A percentile compares a stretch with the other conserved stretches of the same genome.
Conservation (phyloP, 2,113 vertebrate genomes). For the Ginglymostoma cirratum region DNA sequence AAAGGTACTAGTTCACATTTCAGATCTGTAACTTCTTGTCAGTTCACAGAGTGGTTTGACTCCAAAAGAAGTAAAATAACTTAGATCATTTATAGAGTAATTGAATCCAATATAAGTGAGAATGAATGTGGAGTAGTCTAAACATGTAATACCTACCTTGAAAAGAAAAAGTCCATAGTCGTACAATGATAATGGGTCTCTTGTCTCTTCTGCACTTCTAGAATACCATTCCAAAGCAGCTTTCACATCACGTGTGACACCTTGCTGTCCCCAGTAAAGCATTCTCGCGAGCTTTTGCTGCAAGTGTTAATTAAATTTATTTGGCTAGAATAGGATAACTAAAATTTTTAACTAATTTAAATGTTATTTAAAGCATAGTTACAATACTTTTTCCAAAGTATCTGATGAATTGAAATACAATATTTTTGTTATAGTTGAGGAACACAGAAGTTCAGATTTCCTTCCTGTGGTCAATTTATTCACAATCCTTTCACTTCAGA, state of each 20-base stretch:
- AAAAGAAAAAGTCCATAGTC: conserved; percentile 82
- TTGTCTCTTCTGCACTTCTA: conserved; percentile 73
- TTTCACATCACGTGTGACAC: conserved; percentile 68
- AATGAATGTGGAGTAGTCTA: background rate
- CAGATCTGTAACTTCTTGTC: background rate
- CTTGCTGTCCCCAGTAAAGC: conserved; percentile 80
- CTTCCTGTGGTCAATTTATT: background rate
- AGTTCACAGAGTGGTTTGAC: background rate
- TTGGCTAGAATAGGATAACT: background rate
- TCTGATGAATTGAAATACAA: background rate
- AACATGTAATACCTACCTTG: conserved; percentile 61
- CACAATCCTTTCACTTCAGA: background rate
- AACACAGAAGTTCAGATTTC: background rate
- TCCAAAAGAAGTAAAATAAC: background rate
- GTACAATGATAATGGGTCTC: conserved; percentile 70
- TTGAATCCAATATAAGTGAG: background rate
- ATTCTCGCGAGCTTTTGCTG: conserved; percentile 77
- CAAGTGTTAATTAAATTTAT: conserved; percentile 40
- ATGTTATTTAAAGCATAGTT: background rate
- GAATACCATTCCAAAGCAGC: conserved; percentile 75
- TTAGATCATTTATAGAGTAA: background rate
- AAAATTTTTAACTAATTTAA: background rate
- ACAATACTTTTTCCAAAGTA: background rate
- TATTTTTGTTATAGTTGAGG: background rate
- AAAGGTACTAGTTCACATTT: background rate